Percentiles rank a stretch among this genome's conserved stretches.
Conservation (phyloP, 2,113 vertebrate species). For the Callopanchax toddi region DNA sequence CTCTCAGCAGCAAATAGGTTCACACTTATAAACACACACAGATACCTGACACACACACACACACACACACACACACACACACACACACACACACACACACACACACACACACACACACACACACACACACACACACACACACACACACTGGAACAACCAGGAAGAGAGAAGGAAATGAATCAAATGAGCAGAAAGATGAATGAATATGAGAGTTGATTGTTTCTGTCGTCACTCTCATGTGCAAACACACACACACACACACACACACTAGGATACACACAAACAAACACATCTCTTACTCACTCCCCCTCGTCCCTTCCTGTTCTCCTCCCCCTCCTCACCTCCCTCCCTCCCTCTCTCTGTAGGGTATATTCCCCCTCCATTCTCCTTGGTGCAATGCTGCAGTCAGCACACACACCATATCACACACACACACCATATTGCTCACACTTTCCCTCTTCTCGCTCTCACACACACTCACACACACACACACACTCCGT, state of each 20-base stretch:
- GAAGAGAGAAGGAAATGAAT: slow-evolving; percentile 23
- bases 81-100: slow-evolving; percentile 5
- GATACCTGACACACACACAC: slow-evolving; percentile 15
- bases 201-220: slow-evolving; percentile 66
- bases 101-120: slow-evolving; percentile 15
- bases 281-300: slow-evolving; percentile 41
- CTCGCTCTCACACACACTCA: slow-evolving; percentile 19
- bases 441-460: slow-evolving; percentile 37
- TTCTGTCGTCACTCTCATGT: slow-evolving; percentile 52
- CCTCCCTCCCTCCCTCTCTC: slow-evolving; percentile 42
- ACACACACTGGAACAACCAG: slow-evolving; percentile 16
- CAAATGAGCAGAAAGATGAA: slow-evolving; percentile 60
- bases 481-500: slow-evolving; percentile 27
- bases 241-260: slow-evolving; percentile 6
- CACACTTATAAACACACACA: slow-evolving; percentile 16
- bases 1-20: slow-evolving; percentile 39
- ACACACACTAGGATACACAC: not conserved
- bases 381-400: slow-evolving; percentile 82
- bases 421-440: slow-evolving; percentile 52
- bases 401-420: slow-evolving; percentile 76
- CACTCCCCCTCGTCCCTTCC: slow-evolving; percentile 37
- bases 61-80: slow-evolving; percentile 16
- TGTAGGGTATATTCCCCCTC: slow-evolving; percentile 77
- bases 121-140: slow-evolving; percentile 13
- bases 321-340: slow-evolving; percentile 10